phyloP scores from a whole-genome alignment of 2,113 vertebrate species.

The Pseudorectes ferrugineus region DNA sequence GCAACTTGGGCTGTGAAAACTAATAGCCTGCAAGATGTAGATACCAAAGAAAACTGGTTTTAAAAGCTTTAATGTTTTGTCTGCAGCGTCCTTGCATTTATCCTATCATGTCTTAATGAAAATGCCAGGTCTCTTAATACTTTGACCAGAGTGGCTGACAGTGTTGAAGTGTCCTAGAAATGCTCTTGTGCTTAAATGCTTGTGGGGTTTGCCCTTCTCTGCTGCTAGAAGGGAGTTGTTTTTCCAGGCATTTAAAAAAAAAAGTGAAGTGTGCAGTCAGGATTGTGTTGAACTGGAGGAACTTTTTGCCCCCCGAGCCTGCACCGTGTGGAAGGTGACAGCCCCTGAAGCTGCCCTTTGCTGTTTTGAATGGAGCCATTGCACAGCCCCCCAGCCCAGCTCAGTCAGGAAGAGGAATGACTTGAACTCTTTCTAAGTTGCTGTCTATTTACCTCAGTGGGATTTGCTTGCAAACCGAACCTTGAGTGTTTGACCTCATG shows the following conservation, averaged over 20 bases:
- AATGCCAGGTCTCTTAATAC: neutral
- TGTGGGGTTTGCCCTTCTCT: neutral
- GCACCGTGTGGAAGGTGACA: neutral
- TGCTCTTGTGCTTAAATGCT: neutral
- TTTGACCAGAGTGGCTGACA: neutral
- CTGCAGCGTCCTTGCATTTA: slow-evolving; percentile 19
- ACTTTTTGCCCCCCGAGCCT: neutral
- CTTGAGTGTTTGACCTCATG: neutral
- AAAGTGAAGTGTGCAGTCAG: neutral
- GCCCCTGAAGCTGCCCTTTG: neutral
- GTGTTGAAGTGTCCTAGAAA: neutral
- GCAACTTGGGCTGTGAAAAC: neutral
- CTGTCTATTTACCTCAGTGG: neutral
- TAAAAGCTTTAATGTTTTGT: slow-evolving; percentile 62
- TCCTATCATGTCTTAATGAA: neutral
- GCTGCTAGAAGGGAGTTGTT: neutral
- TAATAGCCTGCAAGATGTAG: slow-evolving; percentile 3
- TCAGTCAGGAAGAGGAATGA: neutral
- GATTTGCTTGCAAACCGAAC: neutral
- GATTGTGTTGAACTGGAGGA: neutral
- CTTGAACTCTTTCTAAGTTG: neutral
- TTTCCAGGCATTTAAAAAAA: neutral
- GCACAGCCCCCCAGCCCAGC: neutral
- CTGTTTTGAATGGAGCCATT: neutral
- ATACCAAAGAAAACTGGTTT: slow-evolving; percentile 69